phyloP scores from a whole-genome alignment of 1,140 invertebrate genomes.

The Saxidomus purpurata region DNA sequence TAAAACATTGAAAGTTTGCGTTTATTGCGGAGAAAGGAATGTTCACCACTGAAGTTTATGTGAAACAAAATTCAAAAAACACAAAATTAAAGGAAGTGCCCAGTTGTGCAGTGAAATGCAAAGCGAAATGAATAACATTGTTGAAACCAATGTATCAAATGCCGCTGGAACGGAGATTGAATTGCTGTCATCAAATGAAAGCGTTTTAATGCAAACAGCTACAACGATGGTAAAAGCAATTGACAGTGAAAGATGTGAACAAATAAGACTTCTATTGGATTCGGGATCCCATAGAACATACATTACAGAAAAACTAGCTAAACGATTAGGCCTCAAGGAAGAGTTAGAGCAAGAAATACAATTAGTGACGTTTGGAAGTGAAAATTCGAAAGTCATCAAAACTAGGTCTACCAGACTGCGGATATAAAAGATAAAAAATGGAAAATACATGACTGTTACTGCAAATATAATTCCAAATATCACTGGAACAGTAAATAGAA shows the following conservation, averaged over 20 bases:
- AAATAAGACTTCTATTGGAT: neutral
- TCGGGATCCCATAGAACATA: slow-evolving; percentile 21
- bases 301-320: neutral
- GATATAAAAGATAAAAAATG: neutral
- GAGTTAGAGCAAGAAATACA: neutral
- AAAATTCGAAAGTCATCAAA: neutral
- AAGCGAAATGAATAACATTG: no score
- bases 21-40: neutral
- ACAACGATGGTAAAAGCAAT: neutral
- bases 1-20: slow-evolving; percentile 27
- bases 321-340: neutral
- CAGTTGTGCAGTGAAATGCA: neutral
- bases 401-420: neutral
- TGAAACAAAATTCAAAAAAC: neutral
- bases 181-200: neutral
- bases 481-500: neutral
- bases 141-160: neutral
- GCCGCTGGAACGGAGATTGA: neutral
- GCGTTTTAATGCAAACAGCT: slow-evolving; percentile 9
- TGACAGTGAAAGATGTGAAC: neutral
- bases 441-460: neutral
- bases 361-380: neutral
- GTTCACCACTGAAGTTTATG: slow-evolving; percentile 48
- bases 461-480: slow-evolving; percentile 21
- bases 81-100: neutral